Percentiles rank a stretch among this genome's conserved stretches.
Evolutionary conservation across 2,888 invertebrate species (phyloP).

Genomic region (Actias luna): DNA sequence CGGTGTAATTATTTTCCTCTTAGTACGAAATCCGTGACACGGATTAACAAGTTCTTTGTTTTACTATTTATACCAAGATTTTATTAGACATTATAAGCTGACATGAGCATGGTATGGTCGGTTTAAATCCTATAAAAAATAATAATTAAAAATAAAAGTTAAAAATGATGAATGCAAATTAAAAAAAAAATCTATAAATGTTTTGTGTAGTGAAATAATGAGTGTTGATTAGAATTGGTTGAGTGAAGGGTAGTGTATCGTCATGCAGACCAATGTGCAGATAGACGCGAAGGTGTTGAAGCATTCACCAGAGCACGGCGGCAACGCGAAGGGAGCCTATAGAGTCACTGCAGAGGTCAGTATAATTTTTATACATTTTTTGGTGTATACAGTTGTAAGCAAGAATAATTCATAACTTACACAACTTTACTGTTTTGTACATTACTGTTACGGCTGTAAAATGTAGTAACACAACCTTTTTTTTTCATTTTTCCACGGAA

Average conservation of each 20-base stretch:
- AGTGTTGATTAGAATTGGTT: neutral
- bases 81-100: too few relatives aligned
- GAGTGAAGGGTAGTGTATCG: slow-evolving; percentile 20
- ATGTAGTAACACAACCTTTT: too few relatives aligned
- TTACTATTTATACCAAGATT: too few relatives aligned
- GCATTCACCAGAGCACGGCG: slow-evolving; percentile 83
- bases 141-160: neutral
- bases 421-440: too few relatives aligned
- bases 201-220: neutral
- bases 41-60: too few relatives aligned
- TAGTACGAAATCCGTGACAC: too few relatives aligned
- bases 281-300: slow-evolving; percentile 86
- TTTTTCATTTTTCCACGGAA: too few relatives aligned
- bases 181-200: neutral
- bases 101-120: neutral
- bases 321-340: slow-evolving; percentile 74
- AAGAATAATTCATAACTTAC: too few relatives aligned
- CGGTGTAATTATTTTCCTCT: too few relatives aligned
- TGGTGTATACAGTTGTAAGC: too few relatives aligned
- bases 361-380: slow-evolving; percentile 2
- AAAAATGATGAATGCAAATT: neutral
- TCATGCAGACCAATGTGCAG: slow-evolving; percentile 89
- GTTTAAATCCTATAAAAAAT: neutral
- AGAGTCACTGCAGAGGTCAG: slow-evolving; percentile 80
- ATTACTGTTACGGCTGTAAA: too few relatives aligned